These are phyloP conservation scores for Altica lythri DNA, from an alignment of 2,888 invertebrate species.

Conservation along the genomic window DNA sequence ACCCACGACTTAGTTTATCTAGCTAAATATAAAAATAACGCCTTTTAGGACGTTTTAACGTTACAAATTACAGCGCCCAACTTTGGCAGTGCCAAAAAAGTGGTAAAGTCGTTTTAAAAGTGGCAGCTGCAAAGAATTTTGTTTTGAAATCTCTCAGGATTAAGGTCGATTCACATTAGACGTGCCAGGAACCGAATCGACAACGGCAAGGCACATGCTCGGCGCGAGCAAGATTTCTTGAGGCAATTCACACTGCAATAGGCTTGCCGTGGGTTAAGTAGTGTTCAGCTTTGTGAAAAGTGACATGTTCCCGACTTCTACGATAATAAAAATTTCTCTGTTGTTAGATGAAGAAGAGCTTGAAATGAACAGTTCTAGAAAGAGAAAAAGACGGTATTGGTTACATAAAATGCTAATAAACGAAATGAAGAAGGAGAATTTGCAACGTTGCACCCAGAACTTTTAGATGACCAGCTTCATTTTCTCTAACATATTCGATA, in stretches of 20 bases:
- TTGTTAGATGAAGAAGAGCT: neutral
- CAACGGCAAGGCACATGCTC: constrained; percentile 7
- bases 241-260: neutral
- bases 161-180: neutral
- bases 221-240: constrained; percentile 1
- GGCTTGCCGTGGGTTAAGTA: constrained; percentile 2
- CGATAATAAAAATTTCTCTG: constrained; percentile 7
- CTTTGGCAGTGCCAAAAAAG: too few species aligned
- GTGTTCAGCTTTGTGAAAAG: constrained; percentile 4
- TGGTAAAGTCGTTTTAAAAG: too few species aligned
- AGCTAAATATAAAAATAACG: too few species aligned
- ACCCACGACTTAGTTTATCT: too few species aligned
- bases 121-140: too few species aligned
- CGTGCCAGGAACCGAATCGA: constrained; percentile 5
- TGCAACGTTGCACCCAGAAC: constrained; percentile 11
- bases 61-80: too few species aligned
- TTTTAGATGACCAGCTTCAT: constrained; percentile 1
- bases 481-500: constrained; percentile 6
- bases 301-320: constrained; percentile 6
- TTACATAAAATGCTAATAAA: neutral
- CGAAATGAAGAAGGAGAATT: constrained; percentile 8
- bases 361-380: too few species aligned
- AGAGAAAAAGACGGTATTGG: too few species aligned
- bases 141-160: too few species aligned
- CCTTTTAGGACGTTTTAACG: too few species aligned